Percentiles rank a stretch among this genome's conserved stretches.
Conservation (phyloP, 2,888 invertebrate species). For the Sphinx pinastri region DNA sequence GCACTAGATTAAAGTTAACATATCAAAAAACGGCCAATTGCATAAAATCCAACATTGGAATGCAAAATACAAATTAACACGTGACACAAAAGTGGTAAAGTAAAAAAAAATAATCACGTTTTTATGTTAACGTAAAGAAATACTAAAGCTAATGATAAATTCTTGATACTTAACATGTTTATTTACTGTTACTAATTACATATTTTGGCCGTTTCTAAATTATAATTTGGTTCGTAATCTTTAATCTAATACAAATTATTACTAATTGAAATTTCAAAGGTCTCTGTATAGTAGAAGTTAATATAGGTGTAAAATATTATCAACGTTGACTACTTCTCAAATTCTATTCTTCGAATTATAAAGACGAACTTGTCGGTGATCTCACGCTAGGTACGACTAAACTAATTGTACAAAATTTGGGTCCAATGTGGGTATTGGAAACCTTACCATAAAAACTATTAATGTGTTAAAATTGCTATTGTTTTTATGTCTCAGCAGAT, state of each 20-base stretch:
- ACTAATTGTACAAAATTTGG: neutral
- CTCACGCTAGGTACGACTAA: neutral
- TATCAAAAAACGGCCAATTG: no score
- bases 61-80: no score
- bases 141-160: no score
- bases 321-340: conserved; percentile 18
- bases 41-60: no score
- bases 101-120: no score
- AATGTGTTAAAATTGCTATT: neutral
- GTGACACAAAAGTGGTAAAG: no score
- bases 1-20: no score
- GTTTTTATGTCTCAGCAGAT: no score
- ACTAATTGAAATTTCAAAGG: neutral
- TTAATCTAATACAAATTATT: neutral
- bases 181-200: no score
- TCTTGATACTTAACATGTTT: no score
- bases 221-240: neutral
- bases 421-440: neutral
- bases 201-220: no score
- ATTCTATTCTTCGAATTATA: conserved; percentile 19
- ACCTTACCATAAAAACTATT: neutral
- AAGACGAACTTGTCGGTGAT: conserved; percentile 24
- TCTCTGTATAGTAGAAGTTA: conserved; percentile 12
- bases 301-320: conserved; percentile 26
- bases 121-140: no score